Evolutionary conservation across 1,140 invertebrate genomes (phyloP), one percentile per base, ranked within the genome.

Genomic region (Drosophila punjabiensis): DNA sequence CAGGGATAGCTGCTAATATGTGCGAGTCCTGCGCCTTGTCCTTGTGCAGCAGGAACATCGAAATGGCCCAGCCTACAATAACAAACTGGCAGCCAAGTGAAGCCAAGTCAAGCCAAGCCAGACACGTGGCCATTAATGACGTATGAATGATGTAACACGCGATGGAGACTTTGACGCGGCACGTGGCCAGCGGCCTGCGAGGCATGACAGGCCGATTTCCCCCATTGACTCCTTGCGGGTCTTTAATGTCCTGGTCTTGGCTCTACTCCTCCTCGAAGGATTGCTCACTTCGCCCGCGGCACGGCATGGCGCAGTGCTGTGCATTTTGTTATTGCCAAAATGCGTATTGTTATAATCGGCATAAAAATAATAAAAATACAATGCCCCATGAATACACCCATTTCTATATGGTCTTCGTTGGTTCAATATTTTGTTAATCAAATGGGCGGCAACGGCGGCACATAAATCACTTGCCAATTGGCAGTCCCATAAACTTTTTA

Each of bases 131-230:
- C 81, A 82, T 85, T 93, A 93, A 93, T 93, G 91, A 93, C 92
- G 85, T 93, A 93, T 93, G 92, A 93, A 93, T 93, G 92, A 93
- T 92, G 83, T 93, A 93, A 93, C 92, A 93, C 92, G 92, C 92
- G 92, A 93, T 88, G 75, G 64, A 62, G 71, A 74, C 71, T 74
- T 63, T 78, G 75, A 60, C 61, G 69, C 87, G 82, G 79, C 88
- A 91, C 88, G 83, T 91, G 88, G 83, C 88, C 75, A 79, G 73
- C 73, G 69, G 81, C 73, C 87, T 62, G 78, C 75, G 75, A 64
- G 73, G 75, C 67, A 85, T 90, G 87, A 82, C 86, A 88, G 84
- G 32, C 78, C 48, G 58, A 61, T 75, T 28, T 71, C 71, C 80
- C 76, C 75, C 79, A 59, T 65, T 61, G 60, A 70, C 67, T 53